Conservation (phyloP, 2,888 invertebrate genomes). For the Dynastes hyllus region DNA sequence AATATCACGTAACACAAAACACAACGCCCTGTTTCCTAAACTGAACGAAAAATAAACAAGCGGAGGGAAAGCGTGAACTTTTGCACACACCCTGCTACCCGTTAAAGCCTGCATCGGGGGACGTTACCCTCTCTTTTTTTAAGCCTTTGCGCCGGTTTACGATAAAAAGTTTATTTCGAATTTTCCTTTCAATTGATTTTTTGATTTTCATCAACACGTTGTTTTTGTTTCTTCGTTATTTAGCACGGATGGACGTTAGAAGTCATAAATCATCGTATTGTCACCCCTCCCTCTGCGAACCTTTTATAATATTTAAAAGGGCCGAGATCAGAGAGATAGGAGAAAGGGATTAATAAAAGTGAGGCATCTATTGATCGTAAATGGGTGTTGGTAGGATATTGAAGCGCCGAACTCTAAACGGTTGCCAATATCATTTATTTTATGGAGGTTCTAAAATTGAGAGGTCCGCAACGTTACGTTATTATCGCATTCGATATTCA, state of each 20-base stretch:
- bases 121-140: no score
- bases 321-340: background rate
- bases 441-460: conserved; percentile 43
- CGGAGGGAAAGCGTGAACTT: no score
- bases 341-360: conserved; percentile 40
- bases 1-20: no score
- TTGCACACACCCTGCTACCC: no score
- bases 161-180: conserved; percentile 18
- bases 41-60: no score
- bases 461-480: conserved; percentile 27
- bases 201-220: conserved; percentile 34
- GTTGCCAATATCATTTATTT: conserved; percentile 37
- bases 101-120: no score
- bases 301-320: conserved; percentile 43
- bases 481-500: conserved; percentile 33
- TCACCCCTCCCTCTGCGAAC: conserved; percentile 4
- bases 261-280: conserved; percentile 43
- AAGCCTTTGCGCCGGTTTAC: no score
- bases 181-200: conserved; percentile 39
- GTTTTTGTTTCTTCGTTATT: conserved; percentile 10
- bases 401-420: conserved; percentile 39
- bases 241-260: conserved; percentile 34
- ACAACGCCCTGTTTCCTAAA: no score
- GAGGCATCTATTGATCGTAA: conserved; percentile 45
- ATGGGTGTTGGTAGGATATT: conserved; percentile 38